Conservation (phyloP, 2,888 invertebrate species). For the Athalia cordata region DNA sequence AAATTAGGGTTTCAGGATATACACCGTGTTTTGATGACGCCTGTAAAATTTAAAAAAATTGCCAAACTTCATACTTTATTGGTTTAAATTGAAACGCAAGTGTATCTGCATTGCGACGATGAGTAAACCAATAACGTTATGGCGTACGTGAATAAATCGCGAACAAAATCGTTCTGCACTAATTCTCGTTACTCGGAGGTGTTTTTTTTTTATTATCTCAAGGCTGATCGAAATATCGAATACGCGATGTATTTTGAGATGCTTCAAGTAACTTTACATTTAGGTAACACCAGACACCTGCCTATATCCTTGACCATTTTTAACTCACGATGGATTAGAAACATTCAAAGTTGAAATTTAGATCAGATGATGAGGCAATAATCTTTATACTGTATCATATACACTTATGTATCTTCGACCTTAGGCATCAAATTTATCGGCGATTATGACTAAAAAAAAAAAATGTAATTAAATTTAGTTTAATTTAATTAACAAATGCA, state of each 20-base stretch:
- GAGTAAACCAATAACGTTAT: background rate
- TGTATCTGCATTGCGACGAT: background rate
- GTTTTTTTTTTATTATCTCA: slow-evolving; percentile 16
- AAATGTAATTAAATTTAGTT: background rate
- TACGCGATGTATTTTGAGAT: slow-evolving; percentile 17
- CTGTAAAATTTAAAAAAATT: too few relatives aligned
- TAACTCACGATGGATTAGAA: slow-evolving; percentile 22
- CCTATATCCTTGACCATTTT: slow-evolving; percentile 30
- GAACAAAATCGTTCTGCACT: slow-evolving; percentile 28
- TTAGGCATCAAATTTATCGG: background rate
- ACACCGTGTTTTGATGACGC: too few relatives aligned
- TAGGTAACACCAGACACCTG: slow-evolving; percentile 1
- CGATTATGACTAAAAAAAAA: background rate
- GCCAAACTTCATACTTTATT: too few relatives aligned
- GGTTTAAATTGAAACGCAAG: background rate
- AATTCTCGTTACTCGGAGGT: slow-evolving; percentile 12
- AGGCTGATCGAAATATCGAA: slow-evolving; percentile 32
- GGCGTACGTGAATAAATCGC: background rate
- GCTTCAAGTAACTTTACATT: slow-evolving; percentile 1
- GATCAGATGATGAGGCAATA: slow-evolving; percentile 23
- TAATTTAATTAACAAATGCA: background rate
- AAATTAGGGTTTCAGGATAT: too few relatives aligned
- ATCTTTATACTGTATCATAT: background rate
- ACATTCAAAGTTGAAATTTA: slow-evolving; percentile 31
- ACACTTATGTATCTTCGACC: background rate